Conservation (phyloP, 2,888 invertebrate species). For the Drosophila affinis region DNA sequence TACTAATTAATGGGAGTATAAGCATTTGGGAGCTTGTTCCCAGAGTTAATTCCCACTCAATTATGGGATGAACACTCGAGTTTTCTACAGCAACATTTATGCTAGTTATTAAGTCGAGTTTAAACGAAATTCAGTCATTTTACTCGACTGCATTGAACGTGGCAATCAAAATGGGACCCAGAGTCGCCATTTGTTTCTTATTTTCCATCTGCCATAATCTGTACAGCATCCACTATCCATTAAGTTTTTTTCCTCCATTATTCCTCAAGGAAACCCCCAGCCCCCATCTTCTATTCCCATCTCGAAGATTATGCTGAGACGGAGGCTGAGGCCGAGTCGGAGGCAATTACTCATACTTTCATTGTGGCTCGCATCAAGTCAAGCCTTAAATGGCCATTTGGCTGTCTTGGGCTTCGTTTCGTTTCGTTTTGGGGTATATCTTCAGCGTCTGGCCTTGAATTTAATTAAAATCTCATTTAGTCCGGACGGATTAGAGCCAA, state of each 20-base stretch:
- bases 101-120: not conserved
- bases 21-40: not conserved
- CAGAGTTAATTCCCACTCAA: constrained; percentile 6
- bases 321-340: constrained; percentile 7
- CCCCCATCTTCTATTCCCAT: not conserved
- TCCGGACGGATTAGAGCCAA: constrained; percentile 43
- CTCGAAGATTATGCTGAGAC: constrained; percentile 16
- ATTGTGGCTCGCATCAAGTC: constrained; percentile 32
- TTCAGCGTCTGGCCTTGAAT: constrained; percentile 67
- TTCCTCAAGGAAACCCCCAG: not conserved
- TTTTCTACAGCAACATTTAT: not conserved
- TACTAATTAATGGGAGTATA: constrained; percentile 15
- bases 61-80: not conserved
- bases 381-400: constrained; percentile 38
- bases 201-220: not conserved
- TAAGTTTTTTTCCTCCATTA: not conserved
- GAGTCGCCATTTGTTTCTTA: too few relatives aligned
- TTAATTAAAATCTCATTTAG: constrained; percentile 81
- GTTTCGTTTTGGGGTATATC: constrained; percentile 10
- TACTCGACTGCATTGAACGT: not conserved
- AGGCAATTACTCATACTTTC: constrained; percentile 46
- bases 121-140: not conserved
- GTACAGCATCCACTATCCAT: not conserved
- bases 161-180: not conserved
- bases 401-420: constrained; percentile 21